Conservation (phyloP, 2,888 invertebrate genomes). For the Phengaris alcon region DNA sequence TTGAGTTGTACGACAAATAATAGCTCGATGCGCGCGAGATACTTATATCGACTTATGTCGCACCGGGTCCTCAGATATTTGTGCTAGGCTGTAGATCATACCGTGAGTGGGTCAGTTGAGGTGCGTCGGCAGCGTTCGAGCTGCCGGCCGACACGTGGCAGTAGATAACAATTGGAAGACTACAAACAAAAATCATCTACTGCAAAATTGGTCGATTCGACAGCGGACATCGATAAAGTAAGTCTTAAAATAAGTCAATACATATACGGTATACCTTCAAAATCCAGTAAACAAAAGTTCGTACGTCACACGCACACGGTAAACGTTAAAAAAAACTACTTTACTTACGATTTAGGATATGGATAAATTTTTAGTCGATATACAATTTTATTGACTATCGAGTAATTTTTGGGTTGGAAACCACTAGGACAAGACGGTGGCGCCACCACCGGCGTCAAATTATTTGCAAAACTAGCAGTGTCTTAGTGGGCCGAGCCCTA, state of each 20-base stretch:
- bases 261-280: neutral
- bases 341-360: neutral
- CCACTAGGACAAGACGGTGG: neutral
- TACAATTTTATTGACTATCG: neutral
- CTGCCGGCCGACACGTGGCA: neutral
- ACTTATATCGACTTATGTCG: too few relatives aligned
- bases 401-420: neutral
- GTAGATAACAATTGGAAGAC: conserved; percentile 14
- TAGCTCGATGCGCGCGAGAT: too few relatives aligned
- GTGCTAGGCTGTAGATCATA: too few relatives aligned
- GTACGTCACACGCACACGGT: conserved; percentile 22
- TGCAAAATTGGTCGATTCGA: conserved; percentile 25
- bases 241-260: conserved; percentile 5
- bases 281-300: neutral
- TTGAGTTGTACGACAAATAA: too few relatives aligned
- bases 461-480: too few relatives aligned
- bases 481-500: too few relatives aligned
- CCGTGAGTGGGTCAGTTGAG: too few relatives aligned
- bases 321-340: conserved; percentile 13
- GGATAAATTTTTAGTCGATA: conserved; percentile 1
- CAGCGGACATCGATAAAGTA: neutral
- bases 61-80: too few relatives aligned
- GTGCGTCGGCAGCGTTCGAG: too few relatives aligned
- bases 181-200: neutral
- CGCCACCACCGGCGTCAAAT: neutral